Conservation (phyloP, 2,797 vertebrate genomes). For the Danio albolineatus region DNA sequence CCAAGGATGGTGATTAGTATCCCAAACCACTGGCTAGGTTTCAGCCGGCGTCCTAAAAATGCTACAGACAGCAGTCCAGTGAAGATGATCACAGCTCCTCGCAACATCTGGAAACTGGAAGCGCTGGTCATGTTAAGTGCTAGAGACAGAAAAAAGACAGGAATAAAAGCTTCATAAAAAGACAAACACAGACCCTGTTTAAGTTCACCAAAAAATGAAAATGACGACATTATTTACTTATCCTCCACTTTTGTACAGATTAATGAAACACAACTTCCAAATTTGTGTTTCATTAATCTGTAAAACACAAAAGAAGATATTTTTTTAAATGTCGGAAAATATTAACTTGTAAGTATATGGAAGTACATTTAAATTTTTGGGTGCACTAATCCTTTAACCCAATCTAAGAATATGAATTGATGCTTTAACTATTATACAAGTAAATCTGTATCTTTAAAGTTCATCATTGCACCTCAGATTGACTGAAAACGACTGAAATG, state of each 20-base stretch:
- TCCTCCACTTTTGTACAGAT: too few relatives aligned
- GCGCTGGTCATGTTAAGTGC: conserved; percentile 96
- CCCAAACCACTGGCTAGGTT: conserved; percentile 87
- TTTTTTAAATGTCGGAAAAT: too few relatives aligned
- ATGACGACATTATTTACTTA: too few relatives aligned
- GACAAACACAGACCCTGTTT: background rate
- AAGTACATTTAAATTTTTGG: too few relatives aligned
- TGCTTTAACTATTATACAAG: background rate
- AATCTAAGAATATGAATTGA: background rate
- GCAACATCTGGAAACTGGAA: conserved; percentile 97
- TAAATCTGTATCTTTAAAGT: background rate
- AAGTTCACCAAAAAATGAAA: too few relatives aligned
- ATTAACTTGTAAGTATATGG: too few relatives aligned
- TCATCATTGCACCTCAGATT: background rate
- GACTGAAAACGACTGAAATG: background rate
- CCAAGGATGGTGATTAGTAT: conserved; percentile 89
- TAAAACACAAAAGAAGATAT: too few relatives aligned
- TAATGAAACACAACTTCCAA: too few relatives aligned
- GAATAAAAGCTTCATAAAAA: background rate
- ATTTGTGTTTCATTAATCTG: too few relatives aligned
- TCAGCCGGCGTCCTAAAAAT: conserved; percentile 86
- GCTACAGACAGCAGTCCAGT: conserved; percentile 92
- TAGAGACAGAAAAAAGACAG: conserved; percentile 57
- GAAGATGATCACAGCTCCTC: conserved; percentile 92
- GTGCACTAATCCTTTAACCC: background rate